These are phyloP conservation scores for Brachionus angularis DNA, from an alignment of 1,140 invertebrate genomes.

Conservation along the genomic window DNA sequence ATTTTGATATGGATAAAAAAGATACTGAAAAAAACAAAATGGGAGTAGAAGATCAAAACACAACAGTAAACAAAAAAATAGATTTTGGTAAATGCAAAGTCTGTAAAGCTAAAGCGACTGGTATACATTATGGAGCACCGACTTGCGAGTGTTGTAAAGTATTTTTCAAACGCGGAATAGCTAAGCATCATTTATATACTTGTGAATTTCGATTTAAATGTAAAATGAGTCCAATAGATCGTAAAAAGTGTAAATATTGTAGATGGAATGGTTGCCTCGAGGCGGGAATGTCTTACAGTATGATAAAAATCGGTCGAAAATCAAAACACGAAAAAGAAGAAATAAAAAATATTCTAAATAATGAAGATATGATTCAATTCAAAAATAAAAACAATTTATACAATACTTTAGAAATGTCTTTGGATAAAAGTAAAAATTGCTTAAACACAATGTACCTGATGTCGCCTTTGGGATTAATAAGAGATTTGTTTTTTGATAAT, in stretches of 20 bases:
- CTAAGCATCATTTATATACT: constrained; percentile 49
- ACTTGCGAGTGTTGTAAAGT: not conserved
- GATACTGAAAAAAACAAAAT: too few species aligned
- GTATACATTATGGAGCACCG: not conserved
- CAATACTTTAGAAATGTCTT: too few species aligned
- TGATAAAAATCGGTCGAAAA: constrained; percentile 53
- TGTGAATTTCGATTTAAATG: constrained; percentile 54
- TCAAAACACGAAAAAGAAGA: constrained; percentile 53
- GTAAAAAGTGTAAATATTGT: constrained; percentile 56
- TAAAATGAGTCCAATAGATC: constrained; percentile 50
- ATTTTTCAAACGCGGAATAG: constrained; percentile 13
- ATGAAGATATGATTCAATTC: too few species aligned
- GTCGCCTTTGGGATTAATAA: too few species aligned
- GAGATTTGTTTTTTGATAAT: not conserved
- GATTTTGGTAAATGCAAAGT: not conserved
- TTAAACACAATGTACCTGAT: too few species aligned
- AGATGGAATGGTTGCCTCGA: constrained; percentile 52
- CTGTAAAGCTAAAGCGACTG: not conserved
- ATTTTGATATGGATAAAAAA: not conserved
- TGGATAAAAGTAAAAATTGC: not conserved
- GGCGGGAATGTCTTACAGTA: constrained; percentile 53
- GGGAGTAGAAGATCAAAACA: not conserved
- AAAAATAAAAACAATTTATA: too few species aligned
- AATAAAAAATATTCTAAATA: too few species aligned
- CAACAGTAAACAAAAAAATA: too few species aligned